Base-by-base conservation (phyloP, 64 coral and sea anemone genomes). In the Trachythela sp. region DNA sequence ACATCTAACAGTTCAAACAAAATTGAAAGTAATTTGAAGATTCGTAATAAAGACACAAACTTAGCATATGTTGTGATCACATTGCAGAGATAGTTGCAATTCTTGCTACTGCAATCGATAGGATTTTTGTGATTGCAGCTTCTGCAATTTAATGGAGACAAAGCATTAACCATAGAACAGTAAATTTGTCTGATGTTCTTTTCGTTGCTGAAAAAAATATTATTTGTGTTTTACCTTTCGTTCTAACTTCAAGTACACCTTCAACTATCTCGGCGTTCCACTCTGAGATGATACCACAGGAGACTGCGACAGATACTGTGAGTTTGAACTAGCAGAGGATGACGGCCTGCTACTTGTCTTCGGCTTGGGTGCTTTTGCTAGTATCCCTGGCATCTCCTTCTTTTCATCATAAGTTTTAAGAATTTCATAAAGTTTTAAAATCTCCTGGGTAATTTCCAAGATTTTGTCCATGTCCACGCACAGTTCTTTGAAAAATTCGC, bases 381-480 rank as follows among this genome's bases (percentile, higher is more conserved):
- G 71, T 37, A 99, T 52, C 7, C 38, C 30, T 87, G 88, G 72
- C 37, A 99, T 99, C 49, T 94, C 93, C 43, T 89, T 90, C 64
- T 91, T 99, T 64, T 99, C 96, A 89, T 99, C 96, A 85, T 94
- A 99, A 42, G 77, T 91, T 85, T 94, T 99, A 91, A 89, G 94
- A 2, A 99, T 88, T 93, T 99, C 96, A 93, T 99, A 99, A 31
- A 95, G 86, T 86, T 94, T 88, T 8, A 99, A 87, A 84, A 99
- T 99, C 70, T 94, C 88, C 72, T 94, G 91, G n/a, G 93, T 99
- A 85, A 99, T 99, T 87, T 99, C 91, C 71, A 99, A 86, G 36
- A 99, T 71, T 72, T 94, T 94, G 85, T 99, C 96, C 96, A 99
- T 94, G 37, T 99, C 96, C 84, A 99, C 91, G 42, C 91, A 99